Evolutionary conservation across 2,888 invertebrate species (phyloP).

Genomic region (Rapana venosa): DNA sequence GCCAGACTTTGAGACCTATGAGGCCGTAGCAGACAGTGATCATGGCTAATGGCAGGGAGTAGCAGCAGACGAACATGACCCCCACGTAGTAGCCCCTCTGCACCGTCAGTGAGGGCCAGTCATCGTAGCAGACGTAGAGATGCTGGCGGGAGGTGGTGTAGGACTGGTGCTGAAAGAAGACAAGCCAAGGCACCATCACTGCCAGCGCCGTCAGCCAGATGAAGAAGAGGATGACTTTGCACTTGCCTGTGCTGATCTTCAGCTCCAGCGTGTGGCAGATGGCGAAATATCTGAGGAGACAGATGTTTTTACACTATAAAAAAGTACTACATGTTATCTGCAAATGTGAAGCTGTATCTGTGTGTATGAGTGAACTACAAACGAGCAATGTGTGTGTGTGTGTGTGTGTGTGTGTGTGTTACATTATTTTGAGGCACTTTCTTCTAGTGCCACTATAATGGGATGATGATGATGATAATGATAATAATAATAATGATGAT

Average conservation of each 20-base stretch:
- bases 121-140: slow-evolving; percentile 60
- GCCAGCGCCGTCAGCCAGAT: slow-evolving; percentile 93
- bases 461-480: no score
- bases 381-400: not conserved
- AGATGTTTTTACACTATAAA: no score
- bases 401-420: slow-evolving; percentile 28
- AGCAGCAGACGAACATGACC: slow-evolving; percentile 92
- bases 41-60: slow-evolving; percentile 91
- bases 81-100: slow-evolving; percentile 91
- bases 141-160: slow-evolving; percentile 47
- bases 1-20: slow-evolving; percentile 93
- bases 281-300: slow-evolving; percentile 88
- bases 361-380: not conserved
- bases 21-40: slow-evolving; percentile 93
- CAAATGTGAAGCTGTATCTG: slow-evolving; percentile 1
- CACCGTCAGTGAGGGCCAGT: slow-evolving; percentile 64
- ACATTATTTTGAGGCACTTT: no score
- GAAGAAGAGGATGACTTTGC: slow-evolving; percentile 90
- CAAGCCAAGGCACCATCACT: slow-evolving; percentile 92
- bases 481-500: no score
- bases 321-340: not conserved
- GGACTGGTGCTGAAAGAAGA: slow-evolving; percentile 86
- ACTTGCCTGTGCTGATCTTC: slow-evolving; percentile 92
- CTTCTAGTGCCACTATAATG: no score
- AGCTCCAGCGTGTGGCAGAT: slow-evolving; percentile 96